phyloP scores from a whole-genome alignment of 92 coral and sea anemone genomes.

The Bergia puertoricense region DNA sequence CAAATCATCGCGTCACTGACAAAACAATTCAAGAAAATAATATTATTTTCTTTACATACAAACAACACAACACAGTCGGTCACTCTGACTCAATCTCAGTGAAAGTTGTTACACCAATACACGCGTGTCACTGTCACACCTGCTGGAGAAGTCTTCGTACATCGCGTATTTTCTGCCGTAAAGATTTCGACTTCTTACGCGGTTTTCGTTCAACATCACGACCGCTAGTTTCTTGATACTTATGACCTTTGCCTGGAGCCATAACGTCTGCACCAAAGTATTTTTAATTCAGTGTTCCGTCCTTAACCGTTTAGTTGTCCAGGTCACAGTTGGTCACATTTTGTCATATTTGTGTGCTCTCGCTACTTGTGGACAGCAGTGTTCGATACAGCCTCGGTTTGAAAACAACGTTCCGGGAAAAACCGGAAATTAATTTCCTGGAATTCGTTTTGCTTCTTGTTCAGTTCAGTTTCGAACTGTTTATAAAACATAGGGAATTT shows the following conservation, averaged over 20 bases:
- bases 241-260: conserved; percentile 56
- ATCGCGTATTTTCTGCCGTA: conserved; percentile 68
- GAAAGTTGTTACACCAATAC: no score
- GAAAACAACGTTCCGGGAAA: conserved; percentile 18
- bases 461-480: neutral
- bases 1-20: no score
- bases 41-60: no score
- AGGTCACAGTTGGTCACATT: neutral
- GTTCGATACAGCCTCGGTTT: conserved; percentile 22
- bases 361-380: conserved; percentile 21
- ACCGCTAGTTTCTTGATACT: neutral
- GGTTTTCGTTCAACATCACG: conserved; percentile 24
- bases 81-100: no score
- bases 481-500: neutral
- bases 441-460: neutral
- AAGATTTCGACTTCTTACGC: conserved; percentile 62
- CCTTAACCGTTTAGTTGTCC: neutral
- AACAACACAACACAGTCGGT: no score
- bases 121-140: conserved; percentile 36
- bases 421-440: conserved; percentile 6
- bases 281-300: neutral
- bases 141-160: conserved; percentile 72
- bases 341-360: neutral
- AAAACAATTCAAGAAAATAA: no score
- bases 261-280: neutral